Base-by-base conservation (phyloP, 2,888 invertebrate genomes). In the Drosophila nr. perissopoda region DNA sequence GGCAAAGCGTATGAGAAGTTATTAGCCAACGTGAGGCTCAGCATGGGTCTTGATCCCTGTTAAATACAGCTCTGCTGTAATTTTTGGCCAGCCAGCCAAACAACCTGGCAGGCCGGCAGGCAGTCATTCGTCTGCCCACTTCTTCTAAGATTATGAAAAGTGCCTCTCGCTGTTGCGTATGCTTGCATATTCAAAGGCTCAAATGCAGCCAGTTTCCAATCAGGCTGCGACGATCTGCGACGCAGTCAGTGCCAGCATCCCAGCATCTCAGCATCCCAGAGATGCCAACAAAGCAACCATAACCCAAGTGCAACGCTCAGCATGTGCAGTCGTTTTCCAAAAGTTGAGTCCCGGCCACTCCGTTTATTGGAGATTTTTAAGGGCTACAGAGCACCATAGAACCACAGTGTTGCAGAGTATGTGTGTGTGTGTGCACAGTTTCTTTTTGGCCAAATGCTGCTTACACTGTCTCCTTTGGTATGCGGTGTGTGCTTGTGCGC, bases 91-190 rank as follows among this genome's bases (percentile, higher is more conserved):
- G 38, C 36, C 56, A 67, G 16, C 46, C 8, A 18, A 16, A 25
- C 57, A 40, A 36, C 34, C 62, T 62, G 38, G 18, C n/a, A 34
- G 4, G n/a, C 36, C 56, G 54, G 49, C 61, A 54, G 62, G 67
- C 54, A 42, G 46, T 53, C 65, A 25, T 18, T 59, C 56, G 57
- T 65, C 61, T 40, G 61, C 70, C 73, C 79, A 74, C 74, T 81
- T 88, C 88, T 79, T 88, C 88, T 79, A 76, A 88, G 87, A 90
- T 90, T 90, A 87, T 85, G 90, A 88, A 83, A 88, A 90, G 86
- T 88, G 75, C 73, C 74, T 72, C 66, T 64, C 65, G 69, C 65
- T 65, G 74, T 54, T 86, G 87, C 87, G 84, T 83, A 71, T 69
- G 69, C 68, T 74, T 76, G 82, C 87, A 75, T 76, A 89, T 85